These are phyloP conservation scores for Lamprologus ornatipinnis DNA, from an alignment of 2,113 vertebrate species.

Conservation along the genomic window DNA sequence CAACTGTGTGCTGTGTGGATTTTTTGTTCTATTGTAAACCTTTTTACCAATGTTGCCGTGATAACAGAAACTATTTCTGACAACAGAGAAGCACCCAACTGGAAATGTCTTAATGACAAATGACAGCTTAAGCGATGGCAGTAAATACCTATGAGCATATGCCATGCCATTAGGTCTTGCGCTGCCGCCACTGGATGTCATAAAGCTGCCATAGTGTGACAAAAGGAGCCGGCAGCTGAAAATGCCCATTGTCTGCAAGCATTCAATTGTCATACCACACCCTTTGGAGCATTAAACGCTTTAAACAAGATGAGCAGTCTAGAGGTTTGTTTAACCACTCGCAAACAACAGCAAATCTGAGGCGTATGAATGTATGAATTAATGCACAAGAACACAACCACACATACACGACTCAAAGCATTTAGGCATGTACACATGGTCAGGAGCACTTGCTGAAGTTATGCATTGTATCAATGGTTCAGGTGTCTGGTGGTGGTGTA, in stretches of 20 bases:
- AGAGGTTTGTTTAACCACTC: not conserved
- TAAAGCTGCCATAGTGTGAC: not conserved
- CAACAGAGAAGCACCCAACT: not conserved
- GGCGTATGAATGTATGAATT: not conserved
- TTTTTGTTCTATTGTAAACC: not conserved
- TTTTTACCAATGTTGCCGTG: not conserved
- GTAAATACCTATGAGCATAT: not conserved
- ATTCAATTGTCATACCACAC: not conserved
- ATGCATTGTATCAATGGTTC: not conserved
- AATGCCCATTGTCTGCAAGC: not conserved
- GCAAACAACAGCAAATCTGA: not conserved
- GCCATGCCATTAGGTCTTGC: not conserved
- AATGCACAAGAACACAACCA: not conserved
- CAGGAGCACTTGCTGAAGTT: not conserved
- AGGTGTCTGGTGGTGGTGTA: not conserved
- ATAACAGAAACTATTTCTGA: not conserved
- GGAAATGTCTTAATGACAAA: not conserved
- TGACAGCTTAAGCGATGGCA: not conserved
- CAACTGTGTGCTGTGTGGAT: not conserved
- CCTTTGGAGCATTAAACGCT: not conserved
- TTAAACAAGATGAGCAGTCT: not conserved
- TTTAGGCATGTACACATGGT: not conserved
- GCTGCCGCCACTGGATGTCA: not conserved
- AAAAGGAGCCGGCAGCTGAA: slow-evolving; percentile 1
- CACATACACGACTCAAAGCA: not conserved